Conservation (phyloP, 2,113 vertebrate genomes). For the Perccottus glenii region DNA sequence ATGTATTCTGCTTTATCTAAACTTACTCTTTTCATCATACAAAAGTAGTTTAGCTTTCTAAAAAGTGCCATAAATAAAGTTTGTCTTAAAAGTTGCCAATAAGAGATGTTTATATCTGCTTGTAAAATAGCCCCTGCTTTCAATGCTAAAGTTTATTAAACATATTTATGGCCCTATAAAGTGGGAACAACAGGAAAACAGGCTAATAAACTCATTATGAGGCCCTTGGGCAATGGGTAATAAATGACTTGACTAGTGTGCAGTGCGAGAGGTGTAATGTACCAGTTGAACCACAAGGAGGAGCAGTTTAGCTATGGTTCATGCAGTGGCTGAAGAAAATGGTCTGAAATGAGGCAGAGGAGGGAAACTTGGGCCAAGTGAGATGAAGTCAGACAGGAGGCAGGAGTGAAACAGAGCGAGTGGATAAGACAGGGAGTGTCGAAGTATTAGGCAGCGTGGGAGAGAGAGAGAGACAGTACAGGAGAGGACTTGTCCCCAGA, state of each 20-base stretch:
- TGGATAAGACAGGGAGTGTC: constrained; percentile 56
- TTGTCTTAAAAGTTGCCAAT: neutral
- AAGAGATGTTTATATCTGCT: neutral
- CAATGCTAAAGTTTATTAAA: neutral
- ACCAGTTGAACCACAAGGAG: constrained; percentile 45
- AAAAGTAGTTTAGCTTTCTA: no score
- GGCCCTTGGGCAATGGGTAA: constrained; percentile 2
- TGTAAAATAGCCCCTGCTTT: neutral
- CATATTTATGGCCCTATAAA: neutral
- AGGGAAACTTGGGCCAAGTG: constrained; percentile 56
- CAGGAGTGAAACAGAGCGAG: constrained; percentile 40
- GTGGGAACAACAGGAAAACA: constrained; percentile 14
- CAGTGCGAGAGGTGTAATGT: constrained; percentile 37
- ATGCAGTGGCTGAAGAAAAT: neutral
- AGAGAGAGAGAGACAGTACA: constrained; percentile 11
- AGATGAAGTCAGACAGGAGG: constrained; percentile 44
- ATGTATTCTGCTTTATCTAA: no score
- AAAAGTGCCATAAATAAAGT: no score
- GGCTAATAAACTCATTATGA: constrained; percentile 11
- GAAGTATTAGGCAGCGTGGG: constrained; percentile 45
- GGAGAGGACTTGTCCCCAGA: constrained; percentile 56
- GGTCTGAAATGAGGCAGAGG: constrained; percentile 3
- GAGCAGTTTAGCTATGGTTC: constrained; percentile 50
- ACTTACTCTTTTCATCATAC: no score
- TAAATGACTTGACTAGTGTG: neutral